These are phyloP conservation scores for Platycheirus albimanus DNA, from an alignment of 2,888 invertebrate genomes.

Conservation along the genomic window DNA sequence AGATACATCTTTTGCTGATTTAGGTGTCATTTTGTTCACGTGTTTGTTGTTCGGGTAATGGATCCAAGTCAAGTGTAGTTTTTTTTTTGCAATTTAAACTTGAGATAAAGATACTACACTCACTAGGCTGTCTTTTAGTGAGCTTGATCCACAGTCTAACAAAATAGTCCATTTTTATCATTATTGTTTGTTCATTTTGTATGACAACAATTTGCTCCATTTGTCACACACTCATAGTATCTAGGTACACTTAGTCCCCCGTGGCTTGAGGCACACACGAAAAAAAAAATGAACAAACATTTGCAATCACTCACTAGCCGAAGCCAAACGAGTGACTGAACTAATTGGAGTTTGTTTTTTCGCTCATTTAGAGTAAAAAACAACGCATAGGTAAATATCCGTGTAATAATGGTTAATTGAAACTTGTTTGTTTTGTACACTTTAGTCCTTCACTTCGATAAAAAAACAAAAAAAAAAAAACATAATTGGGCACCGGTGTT, in stretches of 20 bases:
- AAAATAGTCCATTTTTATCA: conserved; percentile 1
- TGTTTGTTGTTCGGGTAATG: conserved; percentile 40
- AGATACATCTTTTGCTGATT: conserved; percentile 28
- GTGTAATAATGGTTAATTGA: conserved; percentile 51
- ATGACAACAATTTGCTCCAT: conserved; percentile 53
- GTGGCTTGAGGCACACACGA: neutral
- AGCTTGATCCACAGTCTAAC: conserved; percentile 4
- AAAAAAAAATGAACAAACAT: conserved; percentile 12
- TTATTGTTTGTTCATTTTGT: conserved; percentile 37
- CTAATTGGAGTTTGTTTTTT: conserved; percentile 56
- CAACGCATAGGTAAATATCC: conserved; percentile 36
- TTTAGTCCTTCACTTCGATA: conserved; percentile 24
- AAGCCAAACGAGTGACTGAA: conserved; percentile 44
- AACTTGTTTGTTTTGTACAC: conserved; percentile 45
- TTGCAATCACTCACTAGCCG: conserved; percentile 26
- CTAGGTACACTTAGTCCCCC: neutral
- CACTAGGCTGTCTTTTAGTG: neutral
- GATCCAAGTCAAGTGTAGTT: conserved; percentile 6
- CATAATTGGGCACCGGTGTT: conserved; percentile 25
- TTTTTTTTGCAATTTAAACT: conserved; percentile 42
- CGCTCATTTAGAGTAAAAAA: conserved; percentile 40
- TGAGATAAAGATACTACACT: neutral
- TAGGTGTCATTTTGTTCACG: conserved; percentile 50
- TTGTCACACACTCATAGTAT: conserved; percentile 37
- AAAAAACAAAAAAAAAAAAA: conserved; percentile 7